A percentile compares a stretch with the other conserved stretches of the same genome.
Conservation (phyloP, 1,140 invertebrate genomes). For the Drosophila albomicans region DNA sequence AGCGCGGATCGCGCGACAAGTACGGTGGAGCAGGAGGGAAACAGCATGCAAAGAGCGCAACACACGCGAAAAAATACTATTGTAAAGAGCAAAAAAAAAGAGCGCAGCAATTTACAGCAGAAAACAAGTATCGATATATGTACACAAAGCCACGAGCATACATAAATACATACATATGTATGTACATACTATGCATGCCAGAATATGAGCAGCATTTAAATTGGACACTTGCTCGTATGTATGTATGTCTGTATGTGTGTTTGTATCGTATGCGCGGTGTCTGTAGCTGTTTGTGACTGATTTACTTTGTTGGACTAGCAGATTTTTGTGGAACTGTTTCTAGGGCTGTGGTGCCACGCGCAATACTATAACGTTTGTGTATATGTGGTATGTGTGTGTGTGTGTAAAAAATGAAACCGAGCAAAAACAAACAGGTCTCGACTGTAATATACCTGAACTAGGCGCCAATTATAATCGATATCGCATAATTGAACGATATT, state of each 20-base stretch:
- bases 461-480: neutral
- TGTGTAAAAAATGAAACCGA: constrained; percentile 21
- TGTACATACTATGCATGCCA: constrained; percentile 5
- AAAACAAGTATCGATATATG: constrained; percentile 56
- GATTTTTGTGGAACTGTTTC: constrained; percentile 57
- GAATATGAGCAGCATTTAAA: constrained; percentile 53
- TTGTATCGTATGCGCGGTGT: neutral
- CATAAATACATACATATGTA: constrained; percentile 25
- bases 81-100: constrained; percentile 59
- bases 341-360: constrained; percentile 63
- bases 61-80: constrained; percentile 62
- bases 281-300: constrained; percentile 32
- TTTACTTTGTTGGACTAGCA: constrained; percentile 61
- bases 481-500: neutral
- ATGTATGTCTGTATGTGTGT: constrained; percentile 12
- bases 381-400: constrained; percentile 22
- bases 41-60: constrained; percentile 48
- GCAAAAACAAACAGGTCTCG: constrained; percentile 26
- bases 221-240: constrained; percentile 56
- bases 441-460: constrained; percentile 22
- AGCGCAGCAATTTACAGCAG: constrained; percentile 60
- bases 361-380: constrained; percentile 31
- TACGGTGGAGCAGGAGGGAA: neutral
- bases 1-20: constrained; percentile 15
- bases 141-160: constrained; percentile 25